Evolutionary conservation across 1,140 invertebrate genomes (phyloP).

Genomic region (Zeugodacus cucurbitae): DNA sequence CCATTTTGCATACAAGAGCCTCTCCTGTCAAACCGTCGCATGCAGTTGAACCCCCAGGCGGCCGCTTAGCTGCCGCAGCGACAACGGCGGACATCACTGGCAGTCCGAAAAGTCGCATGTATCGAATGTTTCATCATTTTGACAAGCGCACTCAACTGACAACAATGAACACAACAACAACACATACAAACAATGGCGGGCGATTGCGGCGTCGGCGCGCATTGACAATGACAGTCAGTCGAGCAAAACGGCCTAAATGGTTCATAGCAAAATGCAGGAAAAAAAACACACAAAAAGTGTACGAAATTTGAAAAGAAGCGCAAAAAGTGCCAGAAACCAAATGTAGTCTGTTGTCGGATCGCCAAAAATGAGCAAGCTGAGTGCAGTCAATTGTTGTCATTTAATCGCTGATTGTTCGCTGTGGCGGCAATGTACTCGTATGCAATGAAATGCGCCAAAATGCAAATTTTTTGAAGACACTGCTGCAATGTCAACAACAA

Average conservation of each 20-base stretch:
- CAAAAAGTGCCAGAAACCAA: background rate
- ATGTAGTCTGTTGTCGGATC: background rate
- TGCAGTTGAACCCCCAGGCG: background rate
- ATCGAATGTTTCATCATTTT: slow-evolving; percentile 43
- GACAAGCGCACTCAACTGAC: slow-evolving; percentile 41
- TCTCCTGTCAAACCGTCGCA: background rate
- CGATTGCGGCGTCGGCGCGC: background rate
- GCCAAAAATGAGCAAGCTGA: background rate
- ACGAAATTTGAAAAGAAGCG: background rate
- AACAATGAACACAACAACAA: slow-evolving; percentile 6
- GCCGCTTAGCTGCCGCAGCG: background rate
- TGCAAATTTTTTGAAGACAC: slow-evolving; percentile 23
- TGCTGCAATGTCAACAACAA: background rate
- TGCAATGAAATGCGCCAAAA: background rate
- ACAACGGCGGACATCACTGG: background rate
- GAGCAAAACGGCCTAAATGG: background rate
- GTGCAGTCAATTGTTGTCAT: background rate
- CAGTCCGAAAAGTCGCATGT: slow-evolving; percentile 21
- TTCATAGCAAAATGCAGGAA: background rate
- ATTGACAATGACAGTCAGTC: background rate
- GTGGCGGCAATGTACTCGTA: too few species aligned
- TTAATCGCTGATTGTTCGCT: background rate
- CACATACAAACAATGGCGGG: background rate
- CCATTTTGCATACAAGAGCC: background rate
- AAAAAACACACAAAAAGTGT: background rate